These are phyloP conservation scores for Apantesis nais DNA, from an alignment of 2,888 invertebrate species.

Conservation along the genomic window DNA sequence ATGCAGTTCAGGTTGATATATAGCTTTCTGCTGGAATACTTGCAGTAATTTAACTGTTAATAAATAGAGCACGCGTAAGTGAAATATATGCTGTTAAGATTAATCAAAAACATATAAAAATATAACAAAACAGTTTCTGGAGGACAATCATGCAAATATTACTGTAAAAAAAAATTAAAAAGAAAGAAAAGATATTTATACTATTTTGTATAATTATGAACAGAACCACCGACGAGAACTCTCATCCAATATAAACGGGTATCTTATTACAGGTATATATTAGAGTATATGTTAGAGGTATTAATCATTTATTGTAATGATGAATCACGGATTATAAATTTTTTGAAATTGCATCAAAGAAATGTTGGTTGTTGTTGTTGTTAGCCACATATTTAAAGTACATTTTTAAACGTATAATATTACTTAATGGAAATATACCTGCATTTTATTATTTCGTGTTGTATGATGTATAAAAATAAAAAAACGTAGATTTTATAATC, in stretches of 20 bases:
- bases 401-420: no score
- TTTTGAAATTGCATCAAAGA: no score
- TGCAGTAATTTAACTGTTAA: background rate
- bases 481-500: no score
- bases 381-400: no score
- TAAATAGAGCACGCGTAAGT: background rate
- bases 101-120: background rate
- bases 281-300: background rate
- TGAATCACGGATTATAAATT: no score
- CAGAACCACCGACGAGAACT: background rate
- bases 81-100: background rate
- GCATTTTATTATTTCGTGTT: no score
- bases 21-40: slow-evolving; percentile 6
- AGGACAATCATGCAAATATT: no score
- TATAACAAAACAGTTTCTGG: no score
- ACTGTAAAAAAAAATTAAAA: background rate
- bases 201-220: background rate
- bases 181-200: background rate
- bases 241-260: background rate
- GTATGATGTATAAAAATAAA: no score
- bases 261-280: background rate
- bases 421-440: no score
- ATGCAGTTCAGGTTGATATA: slow-evolving; percentile 10
- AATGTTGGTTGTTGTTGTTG: no score
- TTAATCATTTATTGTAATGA: no score